Percentiles rank a stretch among this genome's conserved stretches.
These are phyloP conservation scores for Ctenicera cuprea DNA, from an alignment of 2,888 invertebrate genomes.

Conservation along the genomic window DNA sequence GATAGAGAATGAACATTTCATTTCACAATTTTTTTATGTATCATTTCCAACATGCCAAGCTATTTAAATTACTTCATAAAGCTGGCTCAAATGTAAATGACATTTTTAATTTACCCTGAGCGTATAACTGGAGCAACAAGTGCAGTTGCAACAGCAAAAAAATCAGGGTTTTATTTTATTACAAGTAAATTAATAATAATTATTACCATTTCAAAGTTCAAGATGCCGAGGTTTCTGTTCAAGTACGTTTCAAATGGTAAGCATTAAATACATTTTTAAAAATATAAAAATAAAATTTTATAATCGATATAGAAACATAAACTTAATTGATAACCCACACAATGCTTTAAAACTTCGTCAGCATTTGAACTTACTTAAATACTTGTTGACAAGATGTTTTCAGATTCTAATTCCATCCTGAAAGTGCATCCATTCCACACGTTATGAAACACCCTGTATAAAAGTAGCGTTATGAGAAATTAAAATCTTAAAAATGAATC, in stretches of 20 bases:
- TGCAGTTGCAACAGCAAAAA: constrained; percentile 55
- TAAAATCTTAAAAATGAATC: too few species aligned
- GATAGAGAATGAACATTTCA: too few species aligned
- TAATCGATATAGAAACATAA: too few species aligned
- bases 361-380: too few species aligned
- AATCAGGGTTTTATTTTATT: constrained; percentile 49
- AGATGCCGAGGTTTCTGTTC: constrained; percentile 87
- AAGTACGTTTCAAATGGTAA: constrained; percentile 84
- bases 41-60: not conserved
- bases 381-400: too few species aligned
- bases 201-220: constrained; percentile 91
- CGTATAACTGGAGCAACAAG: constrained; percentile 61
- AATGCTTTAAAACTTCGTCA: too few species aligned
- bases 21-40: not conserved
- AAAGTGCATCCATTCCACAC: too few species aligned
- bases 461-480: too few species aligned
- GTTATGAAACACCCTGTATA: too few species aligned
- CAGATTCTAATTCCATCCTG: too few species aligned
- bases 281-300: too few species aligned
- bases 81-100: not conserved
- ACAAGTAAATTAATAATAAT: constrained; percentile 6
- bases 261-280: constrained; percentile 93
- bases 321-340: too few species aligned
- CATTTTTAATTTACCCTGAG: constrained; percentile 59
- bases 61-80: constrained; percentile 1